These are phyloP conservation scores for Drosophila demipolita DNA, from an alignment of 2,888 invertebrate species.

Conservation along the genomic window DNA sequence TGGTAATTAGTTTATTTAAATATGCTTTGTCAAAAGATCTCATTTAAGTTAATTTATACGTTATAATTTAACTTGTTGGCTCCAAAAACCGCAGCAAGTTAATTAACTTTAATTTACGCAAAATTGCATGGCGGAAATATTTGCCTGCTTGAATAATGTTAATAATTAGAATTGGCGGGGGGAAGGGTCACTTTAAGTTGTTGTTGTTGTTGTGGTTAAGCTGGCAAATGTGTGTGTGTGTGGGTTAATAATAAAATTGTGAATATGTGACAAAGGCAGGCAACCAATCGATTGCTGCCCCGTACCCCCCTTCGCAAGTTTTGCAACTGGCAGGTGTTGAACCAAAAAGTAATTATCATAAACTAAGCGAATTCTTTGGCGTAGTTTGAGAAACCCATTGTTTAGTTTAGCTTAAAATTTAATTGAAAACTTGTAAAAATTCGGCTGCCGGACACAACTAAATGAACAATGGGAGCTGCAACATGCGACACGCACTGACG, in stretches of 20 bases:
- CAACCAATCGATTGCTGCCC: slow-evolving; percentile 4
- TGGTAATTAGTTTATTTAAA: slow-evolving; percentile 2
- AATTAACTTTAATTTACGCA: slow-evolving; percentile 58
- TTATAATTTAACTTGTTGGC: slow-evolving; percentile 6
- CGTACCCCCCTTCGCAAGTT: background rate
- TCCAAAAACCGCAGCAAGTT: slow-evolving; percentile 51
- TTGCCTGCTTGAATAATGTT: slow-evolving; percentile 46
- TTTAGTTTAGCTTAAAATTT: slow-evolving; percentile 49
- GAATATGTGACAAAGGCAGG: slow-evolving; percentile 42
- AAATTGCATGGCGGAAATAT: slow-evolving; percentile 46
- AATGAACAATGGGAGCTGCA: slow-evolving; percentile 9
- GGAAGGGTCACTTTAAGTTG: slow-evolving; percentile 9
- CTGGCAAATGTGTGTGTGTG: slow-evolving; percentile 2
- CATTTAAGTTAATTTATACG: background rate
- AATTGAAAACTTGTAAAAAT: slow-evolving; percentile 56
- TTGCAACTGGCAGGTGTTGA: slow-evolving; percentile 55
- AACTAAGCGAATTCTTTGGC: slow-evolving; percentile 25
- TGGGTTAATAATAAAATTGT: slow-evolving; percentile 53
- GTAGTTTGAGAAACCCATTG: slow-evolving; percentile 23
- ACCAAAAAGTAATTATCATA: slow-evolving; percentile 69
- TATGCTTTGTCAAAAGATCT: background rate
- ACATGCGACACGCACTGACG: slow-evolving; percentile 46
- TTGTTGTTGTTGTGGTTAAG: slow-evolving; percentile 34
- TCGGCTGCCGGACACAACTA: slow-evolving; percentile 8
- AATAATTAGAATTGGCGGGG: slow-evolving; percentile 46